phyloP scores from a whole-genome alignment of 2,888 invertebrate genomes.

The Arrhopalites spinosus region DNA sequence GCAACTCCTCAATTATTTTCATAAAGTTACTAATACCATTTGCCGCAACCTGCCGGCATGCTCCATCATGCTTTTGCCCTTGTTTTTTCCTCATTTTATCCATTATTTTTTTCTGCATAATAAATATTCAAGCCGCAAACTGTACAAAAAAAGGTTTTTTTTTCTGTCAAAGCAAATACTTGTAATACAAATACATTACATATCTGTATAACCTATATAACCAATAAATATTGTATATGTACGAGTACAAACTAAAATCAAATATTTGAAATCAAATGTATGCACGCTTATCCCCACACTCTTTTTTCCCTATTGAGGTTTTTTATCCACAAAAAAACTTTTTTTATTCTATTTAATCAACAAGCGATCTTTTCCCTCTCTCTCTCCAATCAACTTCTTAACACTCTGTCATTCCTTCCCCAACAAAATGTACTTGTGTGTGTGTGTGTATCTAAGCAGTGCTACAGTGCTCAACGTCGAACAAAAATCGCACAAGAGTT shows the following conservation, averaged over 20 bases:
- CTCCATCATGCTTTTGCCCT: background rate
- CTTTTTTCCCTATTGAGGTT: background rate
- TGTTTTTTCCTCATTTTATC: background rate
- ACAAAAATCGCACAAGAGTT: background rate
- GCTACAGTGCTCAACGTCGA: background rate
- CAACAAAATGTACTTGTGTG: background rate
- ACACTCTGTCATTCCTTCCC: background rate
- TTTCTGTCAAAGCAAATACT: no score
- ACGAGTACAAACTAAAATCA: background rate
- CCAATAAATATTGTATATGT: no score
- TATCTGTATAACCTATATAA: no score
- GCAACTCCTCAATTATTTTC: background rate
- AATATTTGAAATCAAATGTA: background rate
- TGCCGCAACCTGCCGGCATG: no score
- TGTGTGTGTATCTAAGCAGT: background rate
- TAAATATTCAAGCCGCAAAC: no score
- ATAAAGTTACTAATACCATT: no score
- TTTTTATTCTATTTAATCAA: background rate
- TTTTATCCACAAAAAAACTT: no score
- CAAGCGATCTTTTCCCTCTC: background rate
- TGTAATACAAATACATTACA: no score
- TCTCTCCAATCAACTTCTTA: constrained; percentile 26
- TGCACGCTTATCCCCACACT: background rate
- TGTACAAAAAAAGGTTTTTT: no score
- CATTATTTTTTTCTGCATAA: no score